phyloP scores from a whole-genome alignment of 2,797 vertebrate genomes.

The Capromys pilorides region DNA sequence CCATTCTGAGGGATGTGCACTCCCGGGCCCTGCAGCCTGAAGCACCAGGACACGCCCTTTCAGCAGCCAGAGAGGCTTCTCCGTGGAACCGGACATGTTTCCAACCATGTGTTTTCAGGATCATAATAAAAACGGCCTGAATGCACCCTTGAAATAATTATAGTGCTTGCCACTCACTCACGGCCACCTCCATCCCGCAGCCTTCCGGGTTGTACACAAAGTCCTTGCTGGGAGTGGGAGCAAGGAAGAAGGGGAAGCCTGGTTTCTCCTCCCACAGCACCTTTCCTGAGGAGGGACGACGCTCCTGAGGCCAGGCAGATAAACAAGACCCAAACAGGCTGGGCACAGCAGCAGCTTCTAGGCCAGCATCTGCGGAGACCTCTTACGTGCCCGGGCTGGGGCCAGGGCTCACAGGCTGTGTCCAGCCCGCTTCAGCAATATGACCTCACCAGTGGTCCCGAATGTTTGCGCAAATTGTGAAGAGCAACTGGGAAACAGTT shows the following conservation, averaged over 20 bases:
- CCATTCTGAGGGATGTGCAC: neutral
- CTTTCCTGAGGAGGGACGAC: neutral
- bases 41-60: fast-evolving
- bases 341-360: too few relatives aligned
- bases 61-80: neutral
- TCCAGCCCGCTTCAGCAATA: fast-evolving
- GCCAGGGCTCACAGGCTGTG: neutral
- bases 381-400: neutral
- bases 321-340: neutral
- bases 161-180: neutral
- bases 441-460: neutral
- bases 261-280: fast-evolving
- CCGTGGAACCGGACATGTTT: neutral
- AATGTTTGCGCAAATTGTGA: neutral
- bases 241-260: neutral
- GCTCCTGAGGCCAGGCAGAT: neutral
- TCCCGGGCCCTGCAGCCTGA: fast-evolving
- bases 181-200: neutral
- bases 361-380: neutral
- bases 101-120: neutral
- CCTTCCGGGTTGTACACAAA: neutral
- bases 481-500: neutral
- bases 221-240: neutral
- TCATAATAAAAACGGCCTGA: neutral
- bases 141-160: neutral